phyloP scores from a whole-genome alignment of 2,113 vertebrate species.

The Rallus limicola region DNA sequence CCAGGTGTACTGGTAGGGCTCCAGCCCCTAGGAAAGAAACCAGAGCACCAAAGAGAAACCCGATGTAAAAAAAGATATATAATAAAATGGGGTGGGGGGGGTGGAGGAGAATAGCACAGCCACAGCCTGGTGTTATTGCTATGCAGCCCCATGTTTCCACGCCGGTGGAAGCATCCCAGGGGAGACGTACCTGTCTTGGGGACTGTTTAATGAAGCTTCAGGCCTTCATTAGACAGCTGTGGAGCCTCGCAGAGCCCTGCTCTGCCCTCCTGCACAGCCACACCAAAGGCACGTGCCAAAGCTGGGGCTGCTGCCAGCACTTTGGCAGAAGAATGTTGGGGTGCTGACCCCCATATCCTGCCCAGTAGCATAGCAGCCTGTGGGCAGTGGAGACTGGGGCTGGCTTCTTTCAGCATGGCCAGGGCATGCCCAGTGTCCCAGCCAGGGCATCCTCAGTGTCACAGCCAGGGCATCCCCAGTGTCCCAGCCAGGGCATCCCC shows the following conservation, averaged over 20 bases:
- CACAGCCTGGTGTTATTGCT: not conserved
- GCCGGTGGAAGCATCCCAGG: not conserved
- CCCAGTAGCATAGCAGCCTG: too few species aligned
- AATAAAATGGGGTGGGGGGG: too few species aligned
- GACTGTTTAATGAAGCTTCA: not conserved
- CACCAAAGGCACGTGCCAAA: not conserved
- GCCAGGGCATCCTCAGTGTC: not conserved
- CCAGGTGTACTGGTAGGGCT: not conserved
- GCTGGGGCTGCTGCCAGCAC: fast-evolving
- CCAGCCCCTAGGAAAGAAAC: not conserved
- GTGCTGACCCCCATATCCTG: not conserved
- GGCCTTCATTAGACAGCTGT: not conserved
- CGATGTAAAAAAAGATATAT: not conserved
- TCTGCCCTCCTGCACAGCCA: not conserved
- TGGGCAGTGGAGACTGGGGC: not conserved
- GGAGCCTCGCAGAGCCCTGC: not conserved
- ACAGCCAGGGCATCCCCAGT: not conserved
- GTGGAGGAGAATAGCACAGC: not conserved
- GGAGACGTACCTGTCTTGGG: not conserved
- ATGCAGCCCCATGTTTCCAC: not conserved
- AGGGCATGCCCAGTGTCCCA: not conserved
- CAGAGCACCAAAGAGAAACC: not conserved
- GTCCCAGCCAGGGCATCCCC: not conserved
- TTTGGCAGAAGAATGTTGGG: fast-evolving
- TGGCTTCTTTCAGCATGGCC: not conserved